phyloP scores from a whole-genome alignment of 2,113 vertebrate species.

The Neoarius graeffei region DNA sequence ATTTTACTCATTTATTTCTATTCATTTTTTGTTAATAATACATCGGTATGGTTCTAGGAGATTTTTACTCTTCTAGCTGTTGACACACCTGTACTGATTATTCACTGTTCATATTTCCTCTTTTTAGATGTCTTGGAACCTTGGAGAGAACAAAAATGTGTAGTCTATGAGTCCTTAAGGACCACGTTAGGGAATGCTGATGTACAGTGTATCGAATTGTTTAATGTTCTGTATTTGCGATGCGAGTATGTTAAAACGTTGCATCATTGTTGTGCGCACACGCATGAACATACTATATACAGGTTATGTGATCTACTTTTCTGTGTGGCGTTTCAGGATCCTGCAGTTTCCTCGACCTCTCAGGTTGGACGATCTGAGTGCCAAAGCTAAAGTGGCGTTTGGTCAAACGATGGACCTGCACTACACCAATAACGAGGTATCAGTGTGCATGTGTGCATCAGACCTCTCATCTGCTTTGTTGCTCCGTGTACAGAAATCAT shows the following conservation, averaged over 20 bases:
- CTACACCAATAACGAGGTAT: conserved; percentile 99
- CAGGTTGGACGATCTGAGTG: conserved; percentile 87
- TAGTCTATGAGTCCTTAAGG: not conserved
- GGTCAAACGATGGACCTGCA: conserved; percentile 96
- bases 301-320: conserved; percentile 9
- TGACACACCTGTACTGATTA: not conserved
- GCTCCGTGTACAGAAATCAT: not conserved
- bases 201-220: not conserved
- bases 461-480: not conserved
- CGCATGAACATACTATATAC: not conserved
- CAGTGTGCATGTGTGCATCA: not conserved
- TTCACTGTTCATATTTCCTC: not conserved
- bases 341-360: conserved; percentile 92
- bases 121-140: not conserved
- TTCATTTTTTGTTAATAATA: not conserved
- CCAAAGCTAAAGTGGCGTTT: conserved; percentile 93
- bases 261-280: not conserved
- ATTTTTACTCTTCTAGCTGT: not conserved
- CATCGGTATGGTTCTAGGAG: not conserved
- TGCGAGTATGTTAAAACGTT: not conserved
- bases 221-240: not conserved
- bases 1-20: not conserved
- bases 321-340: conserved; percentile 75
- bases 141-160: not conserved
- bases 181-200: not conserved